Conservation (phyloP, 2,113 vertebrate species). For the Atractosteus spatula region DNA sequence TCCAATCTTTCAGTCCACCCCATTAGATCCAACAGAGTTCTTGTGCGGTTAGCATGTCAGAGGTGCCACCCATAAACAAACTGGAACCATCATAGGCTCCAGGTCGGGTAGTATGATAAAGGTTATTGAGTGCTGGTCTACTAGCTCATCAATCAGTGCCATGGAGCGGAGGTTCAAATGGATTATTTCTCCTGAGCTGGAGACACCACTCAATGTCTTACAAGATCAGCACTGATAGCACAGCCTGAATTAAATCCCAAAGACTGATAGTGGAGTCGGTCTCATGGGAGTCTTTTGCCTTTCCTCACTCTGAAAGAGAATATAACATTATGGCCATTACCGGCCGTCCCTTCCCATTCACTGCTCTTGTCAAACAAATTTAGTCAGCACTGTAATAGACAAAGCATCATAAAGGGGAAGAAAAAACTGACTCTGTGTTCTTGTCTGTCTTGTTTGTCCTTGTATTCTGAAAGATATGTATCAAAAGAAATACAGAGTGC, state of each 20-base stretch:
- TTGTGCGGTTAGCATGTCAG: slow-evolving; percentile 66
- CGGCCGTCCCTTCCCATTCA: slow-evolving; percentile 3
- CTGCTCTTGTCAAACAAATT: not conserved
- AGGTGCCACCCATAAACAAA: slow-evolving; percentile 81
- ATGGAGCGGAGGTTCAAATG: slow-evolving; percentile 51
- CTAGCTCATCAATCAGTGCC: slow-evolving; percentile 60
- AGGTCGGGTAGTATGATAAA: slow-evolving; percentile 59
- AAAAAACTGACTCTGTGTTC: too few species aligned
- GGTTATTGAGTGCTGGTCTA: slow-evolving; percentile 63
- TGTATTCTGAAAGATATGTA: too few species aligned
- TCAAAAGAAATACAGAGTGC: too few species aligned
- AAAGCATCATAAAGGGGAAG: too few species aligned
- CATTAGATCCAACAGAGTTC: slow-evolving; percentile 71
- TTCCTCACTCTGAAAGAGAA: slow-evolving; percentile 22
- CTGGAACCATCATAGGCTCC: slow-evolving; percentile 43
- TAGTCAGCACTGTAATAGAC: too few species aligned
- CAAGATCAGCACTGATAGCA: slow-evolving; percentile 51
- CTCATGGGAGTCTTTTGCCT: not conserved
- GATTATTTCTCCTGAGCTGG: slow-evolving; percentile 55
- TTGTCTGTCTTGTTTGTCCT: too few species aligned
- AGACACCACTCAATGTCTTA: slow-evolving; percentile 50
- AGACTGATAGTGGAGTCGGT: slow-evolving; percentile 40
- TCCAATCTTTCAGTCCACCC: slow-evolving; percentile 84
- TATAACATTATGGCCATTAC: not conserved
- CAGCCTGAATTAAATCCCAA: slow-evolving; percentile 28